phyloP scores from a whole-genome alignment of 2,888 invertebrate genomes.

The Oxyscelio sp. region DNA sequence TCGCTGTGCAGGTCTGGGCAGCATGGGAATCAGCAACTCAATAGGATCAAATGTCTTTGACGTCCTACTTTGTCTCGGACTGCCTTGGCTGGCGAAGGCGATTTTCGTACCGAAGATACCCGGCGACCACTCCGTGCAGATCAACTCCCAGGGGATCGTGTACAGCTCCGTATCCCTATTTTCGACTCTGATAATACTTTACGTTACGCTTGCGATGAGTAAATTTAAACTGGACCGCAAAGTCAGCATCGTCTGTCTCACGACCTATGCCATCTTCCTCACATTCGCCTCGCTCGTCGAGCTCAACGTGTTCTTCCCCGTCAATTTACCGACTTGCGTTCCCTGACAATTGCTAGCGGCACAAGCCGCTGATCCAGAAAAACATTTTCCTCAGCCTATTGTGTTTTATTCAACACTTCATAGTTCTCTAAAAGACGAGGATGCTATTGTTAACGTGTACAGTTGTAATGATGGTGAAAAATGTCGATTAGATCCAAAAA shows the following conservation, averaged over 20 bases:
- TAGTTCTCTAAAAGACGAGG: too few relatives aligned
- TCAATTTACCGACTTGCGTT: constrained; percentile 92
- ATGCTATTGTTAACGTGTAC: too few relatives aligned
- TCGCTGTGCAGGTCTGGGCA: constrained; percentile 91
- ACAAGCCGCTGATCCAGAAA: constrained; percentile 32
- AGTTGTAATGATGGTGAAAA: too few relatives aligned
- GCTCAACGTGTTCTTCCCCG: constrained; percentile 93
- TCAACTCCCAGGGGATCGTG: constrained; percentile 93
- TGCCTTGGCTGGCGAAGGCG: constrained; percentile 94
- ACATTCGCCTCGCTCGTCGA: constrained; percentile 92
- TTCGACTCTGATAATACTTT: constrained; percentile 92
- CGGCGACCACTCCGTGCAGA: constrained; percentile 91
- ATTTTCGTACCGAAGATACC: constrained; percentile 90
- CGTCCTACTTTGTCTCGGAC: constrained; percentile 93
- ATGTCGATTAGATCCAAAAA: too few relatives aligned
- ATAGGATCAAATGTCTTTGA: constrained; percentile 95
- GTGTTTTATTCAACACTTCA: too few relatives aligned
- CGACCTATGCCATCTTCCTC: constrained; percentile 92
- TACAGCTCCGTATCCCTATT: constrained; percentile 94
- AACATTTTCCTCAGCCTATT: background rate
- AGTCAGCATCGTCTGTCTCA: constrained; percentile 91
- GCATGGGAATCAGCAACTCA: constrained; percentile 94
- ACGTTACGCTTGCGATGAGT: constrained; percentile 91
- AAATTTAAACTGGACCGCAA: constrained; percentile 92
- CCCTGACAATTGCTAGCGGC: constrained; percentile 86